Conservation (phyloP, 2,113 vertebrate genomes). For the Catharus bicknelli region DNA sequence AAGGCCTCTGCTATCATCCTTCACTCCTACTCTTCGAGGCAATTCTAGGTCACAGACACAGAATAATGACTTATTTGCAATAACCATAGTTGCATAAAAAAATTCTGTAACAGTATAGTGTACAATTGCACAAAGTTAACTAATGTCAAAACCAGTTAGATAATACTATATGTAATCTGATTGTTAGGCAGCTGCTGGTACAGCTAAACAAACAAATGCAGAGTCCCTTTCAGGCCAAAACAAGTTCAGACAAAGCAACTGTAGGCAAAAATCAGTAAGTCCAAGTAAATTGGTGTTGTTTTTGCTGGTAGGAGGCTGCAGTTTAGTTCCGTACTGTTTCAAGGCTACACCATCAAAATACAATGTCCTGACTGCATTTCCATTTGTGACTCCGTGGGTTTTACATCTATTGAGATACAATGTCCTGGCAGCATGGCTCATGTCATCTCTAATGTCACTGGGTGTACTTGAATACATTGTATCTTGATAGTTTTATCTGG, state of each 20-base stretch:
- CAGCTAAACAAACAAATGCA: neutral
- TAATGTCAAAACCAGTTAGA: neutral
- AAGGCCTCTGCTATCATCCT: neutral
- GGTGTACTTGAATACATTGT: neutral
- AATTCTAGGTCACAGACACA: neutral
- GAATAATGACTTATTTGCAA: neutral
- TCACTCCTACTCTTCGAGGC: neutral
- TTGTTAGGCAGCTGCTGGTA: neutral
- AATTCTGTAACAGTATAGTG: neutral
- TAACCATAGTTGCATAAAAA: neutral
- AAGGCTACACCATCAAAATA: neutral
- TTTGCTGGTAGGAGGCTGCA: too few species aligned
- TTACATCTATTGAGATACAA: neutral
- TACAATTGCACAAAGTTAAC: neutral
- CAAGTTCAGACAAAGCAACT: neutral
- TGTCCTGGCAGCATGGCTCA: neutral
- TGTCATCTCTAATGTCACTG: neutral
- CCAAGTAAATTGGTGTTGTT: too few species aligned
- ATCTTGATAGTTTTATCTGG: neutral
- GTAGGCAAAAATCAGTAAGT: neutral
- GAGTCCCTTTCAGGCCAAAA: neutral
- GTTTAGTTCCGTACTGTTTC: neutral
- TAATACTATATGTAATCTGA: neutral
- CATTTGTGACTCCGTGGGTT: neutral
- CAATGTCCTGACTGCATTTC: neutral